Percentiles rank a stretch among this genome's conserved stretches.
phyloP scores from a whole-genome alignment of 2,113 vertebrate species.

The Scortum barcoo region DNA sequence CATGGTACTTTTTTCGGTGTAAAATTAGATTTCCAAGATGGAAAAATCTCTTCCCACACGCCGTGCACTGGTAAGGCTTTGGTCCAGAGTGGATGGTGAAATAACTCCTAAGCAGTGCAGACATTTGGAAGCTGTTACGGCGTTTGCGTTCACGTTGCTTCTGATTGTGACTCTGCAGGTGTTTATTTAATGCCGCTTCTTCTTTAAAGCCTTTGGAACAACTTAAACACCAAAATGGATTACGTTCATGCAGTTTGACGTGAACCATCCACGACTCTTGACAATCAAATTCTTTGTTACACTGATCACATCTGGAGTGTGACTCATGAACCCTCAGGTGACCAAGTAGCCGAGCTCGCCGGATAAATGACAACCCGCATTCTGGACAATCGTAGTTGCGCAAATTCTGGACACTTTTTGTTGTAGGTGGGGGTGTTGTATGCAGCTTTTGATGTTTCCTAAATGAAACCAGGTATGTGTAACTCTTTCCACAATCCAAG shows the following conservation, averaged over 20 bases:
- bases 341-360: slow-evolving; percentile 32
- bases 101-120: slow-evolving; percentile 39
- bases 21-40: slow-evolving; percentile 25
- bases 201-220: slow-evolving; percentile 73
- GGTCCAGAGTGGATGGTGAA: slow-evolving; percentile 37
- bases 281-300: slow-evolving; percentile 70
- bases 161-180: slow-evolving; percentile 68
- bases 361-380: slow-evolving; percentile 67
- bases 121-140: slow-evolving; percentile 32
- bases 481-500: slow-evolving; percentile 75
- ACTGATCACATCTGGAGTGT: slow-evolving; percentile 64
- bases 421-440: fast-evolving
- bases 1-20: slow-evolving; percentile 53
- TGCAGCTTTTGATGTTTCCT: slow-evolving; percentile 74
- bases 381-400: slow-evolving; percentile 58
- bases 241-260: slow-evolving; percentile 61
- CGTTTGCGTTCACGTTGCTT: slow-evolving; percentile 56
- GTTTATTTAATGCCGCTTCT: slow-evolving; percentile 47
- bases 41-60: slow-evolving; percentile 61
- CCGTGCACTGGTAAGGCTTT: slow-evolving; percentile 48
- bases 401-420: background rate
- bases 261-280: slow-evolving; percentile 53
- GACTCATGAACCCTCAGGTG: slow-evolving; percentile 71
- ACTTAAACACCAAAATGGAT: slow-evolving; percentile 70
- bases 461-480: slow-evolving; percentile 72